Evolutionary conservation across 2,888 invertebrate species (phyloP).

Genomic region (Eupelmus urozonus): DNA sequence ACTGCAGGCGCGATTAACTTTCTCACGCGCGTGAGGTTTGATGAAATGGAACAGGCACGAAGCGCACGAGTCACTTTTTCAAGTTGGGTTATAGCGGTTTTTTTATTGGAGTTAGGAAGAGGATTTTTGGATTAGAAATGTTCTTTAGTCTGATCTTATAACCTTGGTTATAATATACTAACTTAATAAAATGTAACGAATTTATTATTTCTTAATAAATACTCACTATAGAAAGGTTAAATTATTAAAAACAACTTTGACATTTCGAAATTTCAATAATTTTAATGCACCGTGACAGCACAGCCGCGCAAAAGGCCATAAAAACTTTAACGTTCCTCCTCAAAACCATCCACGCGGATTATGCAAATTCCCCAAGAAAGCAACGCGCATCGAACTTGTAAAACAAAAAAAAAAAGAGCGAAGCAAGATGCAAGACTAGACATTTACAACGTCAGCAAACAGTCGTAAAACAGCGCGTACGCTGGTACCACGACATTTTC

Average conservation of each 20-base stretch:
- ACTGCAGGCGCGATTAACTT: background rate
- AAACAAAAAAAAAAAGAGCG: constrained; percentile 4
- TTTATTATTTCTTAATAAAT: background rate
- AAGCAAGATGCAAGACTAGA: constrained; percentile 16
- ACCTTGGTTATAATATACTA: too few species aligned
- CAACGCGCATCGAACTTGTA: constrained; percentile 6
- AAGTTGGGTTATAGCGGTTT: too few species aligned
- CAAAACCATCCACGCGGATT: constrained; percentile 16
- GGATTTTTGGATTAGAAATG: too few species aligned
- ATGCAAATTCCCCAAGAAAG: constrained; percentile 31
- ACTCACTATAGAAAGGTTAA: background rate
- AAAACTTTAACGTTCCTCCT: background rate
- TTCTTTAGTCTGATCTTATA: too few species aligned
- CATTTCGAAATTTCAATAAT: constrained; percentile 6
- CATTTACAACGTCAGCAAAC: constrained; percentile 12
- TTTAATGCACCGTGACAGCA: background rate
- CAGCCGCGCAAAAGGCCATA: background rate
- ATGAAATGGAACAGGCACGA: too few species aligned
- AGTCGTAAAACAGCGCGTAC: constrained; percentile 5
- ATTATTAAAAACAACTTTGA: constrained; percentile 1
- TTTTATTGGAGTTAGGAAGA: too few species aligned
- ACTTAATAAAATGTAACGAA: too few species aligned
- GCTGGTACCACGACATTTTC: constrained; percentile 11
- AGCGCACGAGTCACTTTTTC: too few species aligned
- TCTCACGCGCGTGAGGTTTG: constrained; percentile 35